Conservation (phyloP, 2,113 vertebrate genomes). For the Ammospiza nelsoni region DNA sequence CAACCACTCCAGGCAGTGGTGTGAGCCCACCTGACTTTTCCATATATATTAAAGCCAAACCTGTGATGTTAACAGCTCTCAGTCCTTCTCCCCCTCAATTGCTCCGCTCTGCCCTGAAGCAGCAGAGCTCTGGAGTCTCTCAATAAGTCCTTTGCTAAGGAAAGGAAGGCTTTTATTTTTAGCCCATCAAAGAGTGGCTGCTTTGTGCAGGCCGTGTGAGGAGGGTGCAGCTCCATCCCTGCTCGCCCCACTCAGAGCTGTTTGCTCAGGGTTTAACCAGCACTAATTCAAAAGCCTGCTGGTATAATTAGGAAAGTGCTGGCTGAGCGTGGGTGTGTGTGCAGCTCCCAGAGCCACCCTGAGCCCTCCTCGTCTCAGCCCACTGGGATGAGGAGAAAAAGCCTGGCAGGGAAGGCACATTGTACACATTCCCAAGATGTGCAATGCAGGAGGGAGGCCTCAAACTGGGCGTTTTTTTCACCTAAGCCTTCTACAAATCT, state of each 20-base stretch:
- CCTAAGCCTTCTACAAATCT: background rate
- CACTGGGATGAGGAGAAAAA: background rate
- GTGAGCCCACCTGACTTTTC: background rate
- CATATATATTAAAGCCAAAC: background rate
- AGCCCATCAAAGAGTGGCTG: slow-evolving; percentile 12
- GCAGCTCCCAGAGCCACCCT: slow-evolving; percentile 15
- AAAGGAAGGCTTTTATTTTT: slow-evolving; percentile 44
- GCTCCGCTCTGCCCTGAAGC: background rate
- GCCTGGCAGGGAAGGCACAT: background rate
- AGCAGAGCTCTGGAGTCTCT: background rate
- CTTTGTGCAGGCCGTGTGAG: slow-evolving; percentile 25
- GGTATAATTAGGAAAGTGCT: slow-evolving; percentile 54
- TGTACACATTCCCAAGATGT: background rate
- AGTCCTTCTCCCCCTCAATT: background rate
- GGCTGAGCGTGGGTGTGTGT: slow-evolving; percentile 1
- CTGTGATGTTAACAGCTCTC: background rate
- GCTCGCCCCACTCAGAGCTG: slow-evolving; percentile 29
- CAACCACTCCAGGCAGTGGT: background rate
- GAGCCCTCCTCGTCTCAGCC: slow-evolving; percentile 34
- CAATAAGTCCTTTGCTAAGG: background rate
- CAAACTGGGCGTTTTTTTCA: background rate
- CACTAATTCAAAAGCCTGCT: slow-evolving; percentile 35
- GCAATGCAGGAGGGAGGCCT: background rate
- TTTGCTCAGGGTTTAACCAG: slow-evolving; percentile 37
- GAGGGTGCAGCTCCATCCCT: background rate